Percentiles rank a stretch among this genome's conserved stretches.
phyloP scores from a whole-genome alignment of 2,113 vertebrate genomes.

The Varanus komodoensis region DNA sequence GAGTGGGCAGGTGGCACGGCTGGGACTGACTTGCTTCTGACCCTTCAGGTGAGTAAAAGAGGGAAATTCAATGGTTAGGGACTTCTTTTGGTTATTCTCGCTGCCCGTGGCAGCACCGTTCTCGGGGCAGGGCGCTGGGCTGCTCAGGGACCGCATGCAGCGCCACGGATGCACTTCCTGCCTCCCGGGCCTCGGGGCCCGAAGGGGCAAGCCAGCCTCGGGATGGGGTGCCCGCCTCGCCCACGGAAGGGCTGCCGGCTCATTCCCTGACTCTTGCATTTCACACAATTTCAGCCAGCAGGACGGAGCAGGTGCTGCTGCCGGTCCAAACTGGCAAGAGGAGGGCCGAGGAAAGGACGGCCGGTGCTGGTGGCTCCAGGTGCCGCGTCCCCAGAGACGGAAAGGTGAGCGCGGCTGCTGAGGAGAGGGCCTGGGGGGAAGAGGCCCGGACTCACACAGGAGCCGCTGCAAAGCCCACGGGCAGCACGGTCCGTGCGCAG shows the following conservation, averaged over 20 bases:
- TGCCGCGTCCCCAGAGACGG: neutral
- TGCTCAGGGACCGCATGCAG: too few relatives aligned
- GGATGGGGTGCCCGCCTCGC: neutral
- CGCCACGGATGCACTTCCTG: too few relatives aligned
- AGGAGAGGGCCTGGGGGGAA: neutral
- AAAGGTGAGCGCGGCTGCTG: neutral
- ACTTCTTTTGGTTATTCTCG: too few relatives aligned
- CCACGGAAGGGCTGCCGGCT: neutral
- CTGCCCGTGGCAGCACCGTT: too few relatives aligned
- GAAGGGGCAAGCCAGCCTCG: neutral
- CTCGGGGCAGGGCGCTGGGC: too few relatives aligned
- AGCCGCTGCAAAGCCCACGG: neutral
- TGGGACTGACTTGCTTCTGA: neutral
- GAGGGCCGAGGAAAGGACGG: too few relatives aligned
- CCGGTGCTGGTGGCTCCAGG: too few relatives aligned
- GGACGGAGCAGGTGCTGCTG: neutral
- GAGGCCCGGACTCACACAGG: too few relatives aligned
- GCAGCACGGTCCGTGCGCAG: neutral
- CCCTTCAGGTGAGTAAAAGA: neutral
- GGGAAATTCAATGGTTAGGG: neutral
- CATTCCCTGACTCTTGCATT: neutral
- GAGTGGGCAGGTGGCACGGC: too few relatives aligned
- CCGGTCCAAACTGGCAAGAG: too few relatives aligned
- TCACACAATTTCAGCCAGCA: neutral
- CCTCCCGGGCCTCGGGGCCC: too few relatives aligned